A percentile compares a stretch with the other conserved stretches of the same genome.
Conservation (phyloP, 2,113 vertebrate genomes). For the Taxidea taxus region DNA sequence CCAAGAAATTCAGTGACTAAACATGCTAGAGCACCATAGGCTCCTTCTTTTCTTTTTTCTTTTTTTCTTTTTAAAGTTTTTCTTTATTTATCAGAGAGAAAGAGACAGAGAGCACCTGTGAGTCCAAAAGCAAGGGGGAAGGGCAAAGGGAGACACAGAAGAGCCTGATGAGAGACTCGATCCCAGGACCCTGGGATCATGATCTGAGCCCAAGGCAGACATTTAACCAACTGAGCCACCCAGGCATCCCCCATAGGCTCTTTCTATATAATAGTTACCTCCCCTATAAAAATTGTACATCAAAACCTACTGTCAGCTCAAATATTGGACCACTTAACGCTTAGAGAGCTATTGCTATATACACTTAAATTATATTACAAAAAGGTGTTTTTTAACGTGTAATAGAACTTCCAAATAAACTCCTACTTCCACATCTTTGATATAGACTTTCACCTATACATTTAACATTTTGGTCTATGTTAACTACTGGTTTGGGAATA, state of each 20-base stretch:
- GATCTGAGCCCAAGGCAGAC: not conserved
- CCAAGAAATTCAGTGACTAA: not conserved
- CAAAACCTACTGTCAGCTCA: not conserved
- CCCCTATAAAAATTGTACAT: not conserved
- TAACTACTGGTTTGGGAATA: not conserved
- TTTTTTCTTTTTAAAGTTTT: not conserved
- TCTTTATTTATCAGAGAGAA: not conserved
- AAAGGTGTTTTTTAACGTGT: not conserved
- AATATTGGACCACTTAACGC: not conserved
- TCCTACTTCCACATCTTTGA: not conserved
- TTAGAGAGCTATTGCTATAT: not conserved
- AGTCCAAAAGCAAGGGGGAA: not conserved
- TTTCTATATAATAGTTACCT: not conserved
- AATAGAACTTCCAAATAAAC: not conserved
- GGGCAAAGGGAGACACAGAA: not conserved
- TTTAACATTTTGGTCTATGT: not conserved
- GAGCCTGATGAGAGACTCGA: not conserved
- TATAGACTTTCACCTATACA: not conserved
- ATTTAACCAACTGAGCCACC: not conserved
- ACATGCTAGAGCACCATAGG: not conserved
- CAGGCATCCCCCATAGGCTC: not conserved
- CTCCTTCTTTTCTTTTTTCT: not conserved
- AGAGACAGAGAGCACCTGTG: too few relatives aligned
- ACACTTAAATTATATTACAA: not conserved
- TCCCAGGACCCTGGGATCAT: not conserved